A percentile compares a stretch with the other conserved stretches of the same genome.
Conservation (phyloP, 1,140 invertebrate species). For the Monochamus saltuarius region DNA sequence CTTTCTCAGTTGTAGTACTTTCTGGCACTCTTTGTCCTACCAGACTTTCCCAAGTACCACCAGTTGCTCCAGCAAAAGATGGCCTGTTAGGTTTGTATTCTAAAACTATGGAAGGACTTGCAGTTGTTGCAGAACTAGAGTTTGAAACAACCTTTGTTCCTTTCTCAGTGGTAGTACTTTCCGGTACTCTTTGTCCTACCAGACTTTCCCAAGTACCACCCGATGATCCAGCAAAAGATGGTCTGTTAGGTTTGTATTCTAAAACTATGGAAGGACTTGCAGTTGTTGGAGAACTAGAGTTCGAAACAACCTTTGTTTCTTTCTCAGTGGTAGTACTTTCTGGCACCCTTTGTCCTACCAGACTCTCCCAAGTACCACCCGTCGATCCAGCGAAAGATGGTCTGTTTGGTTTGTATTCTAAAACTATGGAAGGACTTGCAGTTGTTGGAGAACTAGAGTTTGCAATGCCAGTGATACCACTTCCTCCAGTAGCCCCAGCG, state of each 20-base stretch:
- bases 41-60: not conserved
- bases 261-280: not conserved
- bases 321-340: not conserved
- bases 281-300: not conserved
- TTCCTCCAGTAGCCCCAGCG: conserved; percentile 3
- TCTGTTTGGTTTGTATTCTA: not conserved
- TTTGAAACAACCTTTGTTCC: not conserved
- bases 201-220: not conserved
- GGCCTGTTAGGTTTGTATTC: conserved; percentile 4
- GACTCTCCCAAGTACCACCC: not conserved
- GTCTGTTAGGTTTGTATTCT: conserved; percentile 12
- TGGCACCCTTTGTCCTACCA: not conserved
- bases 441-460: not conserved
- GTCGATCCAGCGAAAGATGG: conserved; percentile 2
- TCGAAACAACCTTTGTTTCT: no score
- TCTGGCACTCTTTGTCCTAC: not conserved
- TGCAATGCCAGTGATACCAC: no score
- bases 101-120: no score
- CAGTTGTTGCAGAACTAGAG: not conserved
- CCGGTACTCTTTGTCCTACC: not conserved
- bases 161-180: not conserved
- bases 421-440: not conserved
- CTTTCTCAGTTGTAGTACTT: not conserved
- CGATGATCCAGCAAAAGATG: conserved; percentile 15
- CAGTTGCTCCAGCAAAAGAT: conserved; percentile 13